Conservation (phyloP, 2,888 invertebrate genomes). For the Drosophila multiciliata region DNA sequence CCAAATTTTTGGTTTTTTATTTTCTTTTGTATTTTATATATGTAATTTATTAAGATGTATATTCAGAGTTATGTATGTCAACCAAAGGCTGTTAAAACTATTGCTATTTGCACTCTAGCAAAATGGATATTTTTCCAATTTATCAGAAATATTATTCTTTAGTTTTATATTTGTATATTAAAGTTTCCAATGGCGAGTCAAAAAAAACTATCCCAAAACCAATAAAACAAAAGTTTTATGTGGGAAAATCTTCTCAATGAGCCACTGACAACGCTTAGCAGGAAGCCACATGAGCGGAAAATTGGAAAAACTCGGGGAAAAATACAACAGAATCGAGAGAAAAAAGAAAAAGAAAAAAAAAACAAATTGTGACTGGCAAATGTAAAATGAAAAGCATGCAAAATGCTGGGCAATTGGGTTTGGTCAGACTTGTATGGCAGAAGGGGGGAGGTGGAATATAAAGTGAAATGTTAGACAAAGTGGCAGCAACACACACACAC, state of each 20-base stretch:
- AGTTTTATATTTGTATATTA: too few relatives aligned
- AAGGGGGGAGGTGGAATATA: conserved; percentile 40
- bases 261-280: conserved; percentile 33
- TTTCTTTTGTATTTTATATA: background rate
- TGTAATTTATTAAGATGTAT: background rate
- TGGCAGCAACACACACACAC: conserved; percentile 45
- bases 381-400: conserved; percentile 63
- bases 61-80: background rate
- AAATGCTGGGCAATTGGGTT: conserved; percentile 65
- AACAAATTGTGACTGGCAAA: conserved; percentile 53
- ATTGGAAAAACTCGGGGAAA: conserved; percentile 69
- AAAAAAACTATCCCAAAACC: conserved; percentile 61
- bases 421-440: conserved; percentile 10
- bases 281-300: conserved; percentile 75
- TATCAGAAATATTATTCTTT: background rate
- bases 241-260: conserved; percentile 34
- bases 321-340: conserved; percentile 38
- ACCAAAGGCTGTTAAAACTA: background rate
- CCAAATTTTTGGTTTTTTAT: background rate
- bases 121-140: conserved; percentile 9
- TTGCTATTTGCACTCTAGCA: background rate
- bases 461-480: conserved; percentile 74
- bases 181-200: background rate
- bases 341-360: conserved; percentile 39
- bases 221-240: conserved; percentile 53